Base-by-base conservation (phyloP, 2,113 vertebrate species). In the Eira barbara region DNA sequence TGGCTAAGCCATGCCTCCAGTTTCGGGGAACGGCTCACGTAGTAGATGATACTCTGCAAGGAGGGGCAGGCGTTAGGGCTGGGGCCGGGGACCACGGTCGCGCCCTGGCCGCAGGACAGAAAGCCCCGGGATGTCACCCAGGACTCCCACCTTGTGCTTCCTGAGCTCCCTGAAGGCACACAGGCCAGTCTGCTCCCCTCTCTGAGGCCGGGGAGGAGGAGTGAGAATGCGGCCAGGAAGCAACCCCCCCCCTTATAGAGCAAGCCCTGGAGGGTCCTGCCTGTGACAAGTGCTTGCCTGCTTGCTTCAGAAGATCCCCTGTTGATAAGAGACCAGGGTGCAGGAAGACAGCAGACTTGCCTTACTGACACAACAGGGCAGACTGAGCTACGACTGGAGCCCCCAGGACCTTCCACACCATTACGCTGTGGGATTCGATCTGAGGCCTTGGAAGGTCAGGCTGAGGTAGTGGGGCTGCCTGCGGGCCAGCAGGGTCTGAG, bases 31-130 rank as follows among this genome's bases (percentile, higher is more conserved):
- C 99, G 98, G 94, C 98, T 99, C 97, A 99, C 99, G 0, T 99
- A 99, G 97, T 99, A 99, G 98, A 99, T 99, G 97, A 99, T 99
- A 97, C 99, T 99, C 99, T 99, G 97, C n/a, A 7, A 55, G 55
- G 39, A 71, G 42, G 42, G 25, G 25, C 9, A 10, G 74, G 31
- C 3, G 1, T 95, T n/a, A 71, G 86, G 69, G 42, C 71, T 10
- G 42, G 21, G 71, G 7, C 61, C 23, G 2, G 57, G 8, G 59
- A 2, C 2, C 7, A 49, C 6, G 11, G 29, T 15, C 0, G 7
- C 0, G 1, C 42, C 84, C 91, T 34, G 11, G 36, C 36, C 12
- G 0, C 4, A 15, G 47, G 9, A 36, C n/a, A 36, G n/a, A 36
- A 3, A 13, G n/a, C 1, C 3, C 31, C 39, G 21, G 27, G 59